phyloP scores from a whole-genome alignment of 2,888 invertebrate species.

The Sturmia bella region DNA sequence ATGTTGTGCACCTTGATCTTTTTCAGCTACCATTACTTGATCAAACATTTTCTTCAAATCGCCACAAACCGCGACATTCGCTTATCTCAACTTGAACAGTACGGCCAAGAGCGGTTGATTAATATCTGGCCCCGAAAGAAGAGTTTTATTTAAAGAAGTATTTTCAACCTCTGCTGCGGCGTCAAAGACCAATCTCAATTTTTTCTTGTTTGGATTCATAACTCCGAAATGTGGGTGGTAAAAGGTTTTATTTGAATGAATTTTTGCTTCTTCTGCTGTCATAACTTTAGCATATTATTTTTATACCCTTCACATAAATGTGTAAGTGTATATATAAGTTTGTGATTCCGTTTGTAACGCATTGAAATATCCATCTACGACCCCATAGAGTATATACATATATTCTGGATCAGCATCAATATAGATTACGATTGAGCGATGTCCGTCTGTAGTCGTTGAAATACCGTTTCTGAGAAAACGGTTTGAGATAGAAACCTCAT shows the following conservation, averaged over 20 bases:
- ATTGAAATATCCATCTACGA: too few relatives aligned
- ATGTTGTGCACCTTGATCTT: conserved; percentile 73
- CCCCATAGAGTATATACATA: too few relatives aligned
- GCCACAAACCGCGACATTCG: conserved; percentile 22
- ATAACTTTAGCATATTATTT: conserved; percentile 5
- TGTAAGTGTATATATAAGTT: too few relatives aligned
- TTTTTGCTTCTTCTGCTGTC: not conserved
- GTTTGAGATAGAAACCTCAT: too few relatives aligned
- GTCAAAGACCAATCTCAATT: conserved; percentile 36
- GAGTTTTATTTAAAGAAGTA: conserved; percentile 36
- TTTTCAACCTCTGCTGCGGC: conserved; percentile 22
- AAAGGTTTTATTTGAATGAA: not conserved
- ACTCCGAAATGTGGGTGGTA: conserved; percentile 35
- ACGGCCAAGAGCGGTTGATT: conserved; percentile 12
- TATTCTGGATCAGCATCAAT: too few relatives aligned
- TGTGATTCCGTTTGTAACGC: too few relatives aligned
- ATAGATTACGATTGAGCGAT: too few relatives aligned
- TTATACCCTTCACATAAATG: too few relatives aligned
- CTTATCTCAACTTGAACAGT: conserved; percentile 51
- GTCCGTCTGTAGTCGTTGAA: too few relatives aligned
- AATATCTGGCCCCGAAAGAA: conserved; percentile 42
- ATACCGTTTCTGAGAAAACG: too few relatives aligned
- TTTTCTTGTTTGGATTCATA: too few relatives aligned
- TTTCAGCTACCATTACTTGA: conserved; percentile 41
- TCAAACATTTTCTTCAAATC: conserved; percentile 51